phyloP scores from a whole-genome alignment of 2,113 vertebrate species.

The Caranx melampygus region DNA sequence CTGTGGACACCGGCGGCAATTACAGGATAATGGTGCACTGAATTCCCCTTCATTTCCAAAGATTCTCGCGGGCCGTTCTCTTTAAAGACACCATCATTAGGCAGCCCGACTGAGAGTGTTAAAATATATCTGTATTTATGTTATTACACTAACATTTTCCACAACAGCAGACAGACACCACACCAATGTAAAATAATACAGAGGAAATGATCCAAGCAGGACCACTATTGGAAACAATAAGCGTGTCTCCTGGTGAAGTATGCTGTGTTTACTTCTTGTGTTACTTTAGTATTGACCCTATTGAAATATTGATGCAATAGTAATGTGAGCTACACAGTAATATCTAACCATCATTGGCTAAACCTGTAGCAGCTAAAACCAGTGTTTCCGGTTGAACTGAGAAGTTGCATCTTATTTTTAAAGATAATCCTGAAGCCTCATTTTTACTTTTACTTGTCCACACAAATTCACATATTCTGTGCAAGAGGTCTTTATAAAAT shows the following conservation, averaged over 20 bases:
- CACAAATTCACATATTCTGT: neutral
- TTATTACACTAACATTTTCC: neutral
- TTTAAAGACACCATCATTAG: neutral
- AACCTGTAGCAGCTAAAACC: neutral
- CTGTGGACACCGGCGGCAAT: too few species aligned
- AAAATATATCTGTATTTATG: too few species aligned
- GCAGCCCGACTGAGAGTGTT: too few species aligned
- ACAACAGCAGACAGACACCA: neutral
- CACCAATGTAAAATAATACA: neutral
- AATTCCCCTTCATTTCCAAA: neutral
- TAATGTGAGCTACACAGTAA: neutral
- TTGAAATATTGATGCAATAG: conserved; percentile 4
- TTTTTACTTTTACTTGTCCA: neutral
- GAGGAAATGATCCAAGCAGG: neutral
- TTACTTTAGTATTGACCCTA: neutral
- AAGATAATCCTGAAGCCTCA: neutral
- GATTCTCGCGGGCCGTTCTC: neutral
- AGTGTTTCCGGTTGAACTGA: neutral
- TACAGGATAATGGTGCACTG: neutral
- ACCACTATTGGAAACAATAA: neutral
- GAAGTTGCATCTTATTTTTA: neutral
- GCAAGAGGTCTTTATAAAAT: neutral
- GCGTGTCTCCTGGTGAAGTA: neutral
- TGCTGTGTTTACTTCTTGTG: neutral
- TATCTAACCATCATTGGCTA: neutral